Evolutionary conservation across 2,113 vertebrate genomes (phyloP), one percentile per base, ranked within the genome.

Genomic region (Oceanodroma tethys): DNA sequence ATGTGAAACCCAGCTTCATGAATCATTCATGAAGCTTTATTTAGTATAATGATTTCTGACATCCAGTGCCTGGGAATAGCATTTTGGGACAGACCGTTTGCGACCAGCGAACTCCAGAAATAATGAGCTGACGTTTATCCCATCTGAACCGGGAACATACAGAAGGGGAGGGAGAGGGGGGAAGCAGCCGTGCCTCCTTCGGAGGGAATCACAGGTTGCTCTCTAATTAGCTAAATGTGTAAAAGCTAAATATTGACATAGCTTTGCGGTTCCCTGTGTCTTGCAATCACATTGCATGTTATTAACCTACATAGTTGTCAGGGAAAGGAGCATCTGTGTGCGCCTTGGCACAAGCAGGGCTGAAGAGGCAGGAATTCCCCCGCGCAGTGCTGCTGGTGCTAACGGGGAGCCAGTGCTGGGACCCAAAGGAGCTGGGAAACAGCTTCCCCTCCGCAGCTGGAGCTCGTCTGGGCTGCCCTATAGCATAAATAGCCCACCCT

Each of bases 21-120:
- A 96, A 96, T 97, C 88, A 96, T 96, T 91, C 95, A 95, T 74
- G 75, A 58, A 36, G 87, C 93, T 88, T 60, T 96, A 96, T 97
- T 97, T 97, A 95, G 97, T 58, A 66, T 95, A 96, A 97, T 86
- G 93, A 78, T 94, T 96, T 96, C 95, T 96, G 97, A 95, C 95
- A 95, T 95, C 68, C 92, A 95, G 81, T 88, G 88, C 83, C 88
- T 95, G 93, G 94, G 93, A 96, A 91, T 21, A 88, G 95, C 71
- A 91, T 92, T 93, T 97, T 60, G 85, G 95, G 96, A 95, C 82
- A 87, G 87, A 91, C 81, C 75, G 13, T 73, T 93, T 94, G 92
- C 48, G 10, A 94, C 67, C 85, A 29, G 86, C 18, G 3, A 87
- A 91, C 94, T 94, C 94, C 80, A 92, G 94, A 91, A 94, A 94